Base-by-base conservation (phyloP, 2,113 vertebrate species). In the Nanger granti region DNA sequence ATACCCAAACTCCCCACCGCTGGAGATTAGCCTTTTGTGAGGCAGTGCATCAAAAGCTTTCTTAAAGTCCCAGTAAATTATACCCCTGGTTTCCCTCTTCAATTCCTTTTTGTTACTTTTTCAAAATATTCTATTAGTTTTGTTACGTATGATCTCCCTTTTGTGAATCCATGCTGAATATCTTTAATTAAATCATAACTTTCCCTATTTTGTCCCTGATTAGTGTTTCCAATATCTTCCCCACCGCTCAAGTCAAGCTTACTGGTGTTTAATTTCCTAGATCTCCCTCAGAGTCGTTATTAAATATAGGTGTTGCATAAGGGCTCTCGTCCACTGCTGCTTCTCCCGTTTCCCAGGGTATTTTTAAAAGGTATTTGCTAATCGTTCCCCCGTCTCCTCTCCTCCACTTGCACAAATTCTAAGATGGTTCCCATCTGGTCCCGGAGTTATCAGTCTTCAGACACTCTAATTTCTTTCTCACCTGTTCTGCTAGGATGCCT, bases 121-220 rank as follows among this genome's bases (percentile, higher is more conserved):
- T 89, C 97, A 93, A 98, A 99, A 98, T 99, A 99, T 98, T 99
- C 99, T 98, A 98, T 98, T 98, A 98, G 98, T 98, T 99, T 99
- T 98, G 98, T 99, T 99, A 99, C 87, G 59, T 98, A 98, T 98
- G 98, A 98, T 97, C 98, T 99, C 98, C 98, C 98, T 99, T 99
- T 99, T 99, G 98, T 98, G 99, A 99, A 98, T 98, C 98, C 98
- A 97, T 98, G 98, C 98, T 98, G 99, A 99, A 98, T 99, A 99
- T 99, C 99, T 99, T 99, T 99, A 99, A 99, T 99, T 99, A 99
- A 99, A 99, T 99, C 98, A 98, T 99, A 99, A 99, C 98, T 99
- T 99, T 98, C 98, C 97, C 97, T 98, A 98, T 98, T 99, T 99
- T 98, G 99, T 98, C 98, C 98, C 98, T 99, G 98, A 99, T 99